Percentiles rank a stretch among this genome's conserved stretches.
Evolutionary conservation across 2,113 vertebrate genomes (phyloP).

Genomic region (Euleptes europaea): DNA sequence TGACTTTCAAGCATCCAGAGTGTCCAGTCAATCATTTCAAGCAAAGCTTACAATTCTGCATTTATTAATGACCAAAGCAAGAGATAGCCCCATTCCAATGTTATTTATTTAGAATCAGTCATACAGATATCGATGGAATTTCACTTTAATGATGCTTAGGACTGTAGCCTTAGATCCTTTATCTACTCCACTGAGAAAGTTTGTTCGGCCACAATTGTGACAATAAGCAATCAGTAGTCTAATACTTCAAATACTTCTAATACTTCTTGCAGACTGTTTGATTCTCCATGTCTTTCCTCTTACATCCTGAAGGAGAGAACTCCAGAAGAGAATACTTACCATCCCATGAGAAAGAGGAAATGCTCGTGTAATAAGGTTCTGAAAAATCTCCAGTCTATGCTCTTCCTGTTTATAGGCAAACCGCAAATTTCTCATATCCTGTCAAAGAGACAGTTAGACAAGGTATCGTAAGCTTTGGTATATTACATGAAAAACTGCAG

Average conservation of each 20-base stretch:
- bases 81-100: neutral
- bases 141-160: neutral
- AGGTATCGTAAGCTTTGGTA: neutral
- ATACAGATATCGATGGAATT: neutral
- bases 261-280: neutral
- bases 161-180: neutral
- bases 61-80: neutral
- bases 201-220: neutral
- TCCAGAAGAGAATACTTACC: slow-evolving; percentile 71
- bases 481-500: neutral
- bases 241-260: neutral
- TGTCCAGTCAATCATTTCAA: neutral
- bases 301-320: neutral
- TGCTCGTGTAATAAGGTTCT: slow-evolving; percentile 81
- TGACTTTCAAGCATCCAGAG: neutral
- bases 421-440: slow-evolving; percentile 95
- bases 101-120: neutral
- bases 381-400: slow-evolving; percentile 86
- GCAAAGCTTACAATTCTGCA: neutral
- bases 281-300: neutral
- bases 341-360: slow-evolving; percentile 89
- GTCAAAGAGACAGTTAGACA: slow-evolving; percentile 40
- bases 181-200: neutral
- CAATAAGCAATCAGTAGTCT: neutral
- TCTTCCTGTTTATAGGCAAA: slow-evolving; percentile 92